Conservation (phyloP, 1,140 invertebrate genomes). For the Lerema accius region DNA sequence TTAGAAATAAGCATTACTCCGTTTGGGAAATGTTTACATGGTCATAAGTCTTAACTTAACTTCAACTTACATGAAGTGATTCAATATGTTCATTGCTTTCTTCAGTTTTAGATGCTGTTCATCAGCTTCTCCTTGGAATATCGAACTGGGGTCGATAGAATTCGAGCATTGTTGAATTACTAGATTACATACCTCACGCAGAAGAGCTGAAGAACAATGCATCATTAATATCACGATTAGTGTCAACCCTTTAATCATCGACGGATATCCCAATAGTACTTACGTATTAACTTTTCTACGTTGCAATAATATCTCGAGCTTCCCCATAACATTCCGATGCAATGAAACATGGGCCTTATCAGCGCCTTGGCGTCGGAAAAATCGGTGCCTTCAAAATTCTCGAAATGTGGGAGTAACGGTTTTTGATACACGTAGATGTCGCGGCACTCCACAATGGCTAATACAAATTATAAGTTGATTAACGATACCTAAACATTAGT, state of each 20-base stretch:
- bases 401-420: slow-evolving; percentile 85
- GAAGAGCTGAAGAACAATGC: slow-evolving; percentile 76
- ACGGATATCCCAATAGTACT: slow-evolving; percentile 33
- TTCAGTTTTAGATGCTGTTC: slow-evolving; percentile 84
- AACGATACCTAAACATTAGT: no score
- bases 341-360: slow-evolving; percentile 87
- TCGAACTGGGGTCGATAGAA: slow-evolving; percentile 83
- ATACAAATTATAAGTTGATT: slow-evolving; percentile 35
- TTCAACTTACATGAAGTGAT: slow-evolving; percentile 80
- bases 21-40: no score
- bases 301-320: slow-evolving; percentile 92
- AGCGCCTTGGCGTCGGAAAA: slow-evolving; percentile 85
- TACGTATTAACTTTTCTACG: slow-evolving; percentile 83
- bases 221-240: background rate
- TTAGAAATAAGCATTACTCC: no score
- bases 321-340: slow-evolving; percentile 92
- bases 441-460: slow-evolving; percentile 85
- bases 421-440: slow-evolving; percentile 87
- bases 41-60: no score
- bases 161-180: slow-evolving; percentile 86
- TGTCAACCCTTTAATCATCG: background rate
- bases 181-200: slow-evolving; percentile 90
- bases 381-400: slow-evolving; percentile 87
- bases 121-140: slow-evolving; percentile 89
- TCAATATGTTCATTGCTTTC: slow-evolving; percentile 76